A percentile compares a stretch with the other conserved stretches of the same genome.
Conservation (phyloP, 1,140 invertebrate genomes). For the Ips typographus region DNA sequence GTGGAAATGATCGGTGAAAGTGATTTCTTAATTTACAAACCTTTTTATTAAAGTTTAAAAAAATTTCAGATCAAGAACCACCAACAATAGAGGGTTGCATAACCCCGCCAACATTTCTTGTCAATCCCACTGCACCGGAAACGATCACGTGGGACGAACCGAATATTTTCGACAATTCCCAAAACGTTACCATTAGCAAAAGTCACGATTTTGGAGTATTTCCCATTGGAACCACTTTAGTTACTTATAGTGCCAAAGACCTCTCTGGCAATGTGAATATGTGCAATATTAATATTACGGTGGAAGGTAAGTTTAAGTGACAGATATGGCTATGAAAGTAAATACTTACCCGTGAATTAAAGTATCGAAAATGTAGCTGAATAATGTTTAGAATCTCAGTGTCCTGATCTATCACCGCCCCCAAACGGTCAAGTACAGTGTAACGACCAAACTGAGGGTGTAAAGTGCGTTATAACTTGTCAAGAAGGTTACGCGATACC, state of each 20-base stretch:
- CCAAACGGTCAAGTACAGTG: conserved; percentile 62
- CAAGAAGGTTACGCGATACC: conserved; percentile 63
- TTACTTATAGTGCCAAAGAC: conserved; percentile 64
- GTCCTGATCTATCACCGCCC: conserved; percentile 58
- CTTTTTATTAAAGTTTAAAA: not conserved
- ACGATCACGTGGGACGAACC: conserved; percentile 67
- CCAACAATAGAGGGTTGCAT: conserved; percentile 66
- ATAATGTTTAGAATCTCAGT: conserved; percentile 56
- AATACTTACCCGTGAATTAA: not conserved
- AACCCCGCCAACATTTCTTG: conserved; percentile 59
- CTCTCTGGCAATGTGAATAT: conserved; percentile 60
- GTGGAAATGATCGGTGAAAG: conserved; percentile 56
- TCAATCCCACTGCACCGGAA: conserved; percentile 48
- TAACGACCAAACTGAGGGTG: conserved; percentile 50
- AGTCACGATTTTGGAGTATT: conserved; percentile 58
- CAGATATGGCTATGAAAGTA: not conserved
- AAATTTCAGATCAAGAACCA: conserved; percentile 59
- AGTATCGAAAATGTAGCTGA: conserved; percentile 1
- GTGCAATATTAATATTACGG: conserved; percentile 63
- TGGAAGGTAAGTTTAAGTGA: conserved; percentile 58
- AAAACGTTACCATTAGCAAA: conserved; percentile 45
- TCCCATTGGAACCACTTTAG: conserved; percentile 58
- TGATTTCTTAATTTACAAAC: not conserved
- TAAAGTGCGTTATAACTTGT: conserved; percentile 62
- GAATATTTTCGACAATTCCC: conserved; percentile 70